Evolutionary conservation across 2,888 invertebrate genomes (phyloP), one percentile per base, ranked within the genome.

Genomic region (Lithophane semibrunnea): DNA sequence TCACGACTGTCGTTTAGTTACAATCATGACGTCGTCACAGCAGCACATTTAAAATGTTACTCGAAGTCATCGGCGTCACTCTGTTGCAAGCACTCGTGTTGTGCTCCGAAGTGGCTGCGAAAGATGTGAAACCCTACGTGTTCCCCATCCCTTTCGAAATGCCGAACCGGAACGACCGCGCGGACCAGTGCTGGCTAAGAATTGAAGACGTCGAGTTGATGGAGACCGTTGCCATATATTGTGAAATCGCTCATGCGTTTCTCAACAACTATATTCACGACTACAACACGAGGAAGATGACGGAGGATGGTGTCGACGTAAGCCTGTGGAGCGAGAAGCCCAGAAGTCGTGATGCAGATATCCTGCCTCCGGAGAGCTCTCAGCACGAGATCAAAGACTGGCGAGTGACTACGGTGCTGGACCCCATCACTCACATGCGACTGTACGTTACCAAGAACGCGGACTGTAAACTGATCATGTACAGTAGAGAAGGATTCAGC

Each of bases 41-140:
- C 89, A 90, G 90, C 90, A 95, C 96, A 94, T 92, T 92, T 94
- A 96, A 96, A 96, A 96, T 96, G 96, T 95, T 96, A 93, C 86
- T 93, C 86, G 84, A 91, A 84, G 87, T 92, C 80, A 81, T 91
- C 76, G 85, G 87, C 68, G 83, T 90, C 82, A 82, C 88, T 86
- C 79, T 91, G 79, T 64, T 91, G 76, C 83, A 90, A 72, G 85
- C 84, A 64, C 75, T 86, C 72, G 91, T 90, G 75, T 77, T 88
- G 71, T 86, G 90, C 70, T 80, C 84, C 82, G 89, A 90, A 61
- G 92, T 87, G 63, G 88, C 84, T 54, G 86, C 75, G 21, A 92
- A 89, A 79, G 88, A 88, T 54, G 87, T 87, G 68, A 93, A 91
- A 82, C 92, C 94, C 24, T 92, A 93, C 67, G 83, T 92, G 58